Evolutionary conservation across 2,797 vertebrate species (phyloP), one percentile per base, ranked within the genome.

Genomic region (Thripadectes ignobilis): DNA sequence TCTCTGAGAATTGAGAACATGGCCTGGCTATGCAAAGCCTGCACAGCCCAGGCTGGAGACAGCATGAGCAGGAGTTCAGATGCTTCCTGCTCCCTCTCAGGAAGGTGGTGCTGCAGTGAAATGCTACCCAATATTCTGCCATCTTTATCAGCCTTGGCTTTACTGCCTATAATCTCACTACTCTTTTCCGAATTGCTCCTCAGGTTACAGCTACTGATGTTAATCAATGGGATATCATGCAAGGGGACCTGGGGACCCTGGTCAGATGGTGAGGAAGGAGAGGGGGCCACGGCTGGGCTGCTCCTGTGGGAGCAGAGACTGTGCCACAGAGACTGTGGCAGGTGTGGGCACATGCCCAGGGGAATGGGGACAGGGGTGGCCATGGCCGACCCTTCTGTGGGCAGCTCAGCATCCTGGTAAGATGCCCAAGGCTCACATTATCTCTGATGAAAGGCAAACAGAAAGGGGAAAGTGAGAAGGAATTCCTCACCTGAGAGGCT

Each of bases 381-480:
- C 48, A 61, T 15, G 43, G 36, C 68, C 24, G 38, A 17, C 46
- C 76, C 38, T 65, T 72, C 49, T 54, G n/a, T 58, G 66, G 89
- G 91, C 92, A 93, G 92, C 43, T 68, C 8, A 1, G 85, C 17
- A 20, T 65, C 79, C 92, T 62, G 12, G 92, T 95, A 69, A 90
- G 58, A 43, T 87, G 77, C 80, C 83, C 1, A 19, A 83, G 79
- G 24, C 62, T 75, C 7, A 0, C 1, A 66, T 97, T 98, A 98
- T 98, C 98, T 95, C 87, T 85, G 80, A 81, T 27, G 55, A 78
- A 91, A 97, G 93, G 75, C 92, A 96, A 97, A 97, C 87, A 97
- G 71, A 93, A 95, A 82, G 87, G 91, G 92, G 92, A 98, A 98
- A 96, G 94, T 96, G 97, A 98, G 98, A 98, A 97, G 95, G 90